phyloP scores from a whole-genome alignment of 2,888 invertebrate genomes.

The Cordilura impudica region DNA sequence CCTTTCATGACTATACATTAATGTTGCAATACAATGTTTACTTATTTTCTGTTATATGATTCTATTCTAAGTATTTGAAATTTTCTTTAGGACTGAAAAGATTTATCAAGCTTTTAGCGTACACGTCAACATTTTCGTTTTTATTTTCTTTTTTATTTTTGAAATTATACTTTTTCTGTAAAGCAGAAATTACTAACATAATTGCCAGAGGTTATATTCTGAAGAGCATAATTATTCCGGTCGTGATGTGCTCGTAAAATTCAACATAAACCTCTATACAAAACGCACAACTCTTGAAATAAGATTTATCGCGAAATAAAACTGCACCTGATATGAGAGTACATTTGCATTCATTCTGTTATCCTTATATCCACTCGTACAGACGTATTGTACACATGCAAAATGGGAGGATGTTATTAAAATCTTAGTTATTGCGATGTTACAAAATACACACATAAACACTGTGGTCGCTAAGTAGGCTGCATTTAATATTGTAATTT shows the following conservation, averaged over 20 bases:
- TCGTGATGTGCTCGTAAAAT: slow-evolving; percentile 36
- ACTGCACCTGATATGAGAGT: slow-evolving; percentile 44
- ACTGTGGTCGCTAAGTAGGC: not conserved
- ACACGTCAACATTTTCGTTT: not conserved
- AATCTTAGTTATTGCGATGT: slow-evolving; percentile 43
- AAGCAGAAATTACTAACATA: slow-evolving; percentile 29
- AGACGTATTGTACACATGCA: not conserved
- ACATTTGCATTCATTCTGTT: slow-evolving; percentile 9
- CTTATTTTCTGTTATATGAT: no score
- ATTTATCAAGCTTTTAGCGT: no score
- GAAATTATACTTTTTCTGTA: slow-evolving; percentile 35
- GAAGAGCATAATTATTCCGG: slow-evolving; percentile 53
- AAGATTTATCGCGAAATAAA: slow-evolving; percentile 33
- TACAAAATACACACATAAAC: not conserved
- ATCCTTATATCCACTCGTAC: not conserved
- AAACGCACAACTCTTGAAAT: slow-evolving; percentile 34
- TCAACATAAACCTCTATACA: slow-evolving; percentile 20
- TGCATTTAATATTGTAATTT: no score
- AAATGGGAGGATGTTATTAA: slow-evolving; percentile 34
- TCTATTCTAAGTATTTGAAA: no score
- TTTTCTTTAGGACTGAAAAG: not conserved
- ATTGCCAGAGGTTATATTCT: slow-evolving; percentile 37
- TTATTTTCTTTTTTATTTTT: slow-evolving; percentile 7
- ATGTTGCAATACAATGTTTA: no score
- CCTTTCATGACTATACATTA: no score